phyloP scores from a whole-genome alignment of 2,113 vertebrate genomes.

The Petromus typicus region DNA sequence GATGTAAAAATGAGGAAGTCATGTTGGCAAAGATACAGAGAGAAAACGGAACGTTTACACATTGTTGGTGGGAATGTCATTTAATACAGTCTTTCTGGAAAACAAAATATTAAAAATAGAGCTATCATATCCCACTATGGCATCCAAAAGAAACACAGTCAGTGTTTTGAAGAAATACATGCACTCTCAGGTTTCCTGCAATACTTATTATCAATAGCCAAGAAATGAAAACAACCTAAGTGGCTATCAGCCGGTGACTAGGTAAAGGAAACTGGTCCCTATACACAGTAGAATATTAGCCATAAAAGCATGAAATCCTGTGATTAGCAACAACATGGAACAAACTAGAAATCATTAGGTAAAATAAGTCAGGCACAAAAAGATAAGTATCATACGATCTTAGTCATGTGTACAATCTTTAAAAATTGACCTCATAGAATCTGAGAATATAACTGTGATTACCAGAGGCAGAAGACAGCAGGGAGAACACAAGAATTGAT shows the following conservation, averaged over 20 bases:
- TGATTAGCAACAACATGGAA: neutral
- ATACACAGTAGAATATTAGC: neutral
- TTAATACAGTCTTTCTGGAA: neutral
- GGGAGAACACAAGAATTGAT: no score
- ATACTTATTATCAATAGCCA: neutral
- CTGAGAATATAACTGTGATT: no score
- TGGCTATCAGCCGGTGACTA: neutral
- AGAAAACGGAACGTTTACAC: neutral
- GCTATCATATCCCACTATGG: neutral
- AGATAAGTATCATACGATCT: neutral
- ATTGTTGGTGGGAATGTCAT: neutral
- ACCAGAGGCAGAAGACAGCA: no score
- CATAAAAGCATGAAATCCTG: neutral
- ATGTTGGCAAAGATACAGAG: neutral
- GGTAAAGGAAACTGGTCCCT: neutral
- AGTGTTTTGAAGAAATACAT: neutral
- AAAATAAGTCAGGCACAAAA: neutral
- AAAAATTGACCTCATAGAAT: no score
- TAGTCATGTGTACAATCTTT: no score
- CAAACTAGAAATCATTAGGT: neutral
- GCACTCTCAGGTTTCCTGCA: no score
- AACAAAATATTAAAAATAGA: neutral
- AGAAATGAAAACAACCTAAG: neutral
- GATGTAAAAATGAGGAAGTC: neutral
- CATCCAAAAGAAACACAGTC: neutral